phyloP scores from a whole-genome alignment of 2,888 invertebrate genomes.

The Thymelicus acteon region DNA sequence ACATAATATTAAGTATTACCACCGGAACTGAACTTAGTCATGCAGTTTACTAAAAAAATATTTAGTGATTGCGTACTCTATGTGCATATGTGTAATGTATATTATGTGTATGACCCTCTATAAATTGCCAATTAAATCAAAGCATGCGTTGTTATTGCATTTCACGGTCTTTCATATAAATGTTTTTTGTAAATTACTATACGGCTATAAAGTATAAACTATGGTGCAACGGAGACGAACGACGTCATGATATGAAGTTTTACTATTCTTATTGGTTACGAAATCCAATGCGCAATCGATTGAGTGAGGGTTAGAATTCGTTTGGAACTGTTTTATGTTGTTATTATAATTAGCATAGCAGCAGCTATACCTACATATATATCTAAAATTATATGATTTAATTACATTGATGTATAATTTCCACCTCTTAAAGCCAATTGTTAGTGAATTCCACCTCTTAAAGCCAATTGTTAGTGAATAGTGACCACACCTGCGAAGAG shows the following conservation, averaged over 20 bases:
- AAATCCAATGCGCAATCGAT: background rate
- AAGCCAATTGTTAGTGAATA: no score
- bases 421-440: no score
- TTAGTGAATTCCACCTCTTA: no score
- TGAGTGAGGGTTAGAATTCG: background rate
- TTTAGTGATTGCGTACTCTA: conserved; percentile 15
- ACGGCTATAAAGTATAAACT: conserved; percentile 23
- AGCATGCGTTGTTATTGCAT: conserved; percentile 18
- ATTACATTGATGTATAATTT: no score
- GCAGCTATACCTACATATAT: no score
- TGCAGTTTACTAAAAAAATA: conserved; percentile 22
- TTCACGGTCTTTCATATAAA: conserved; percentile 28
- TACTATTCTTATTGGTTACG: background rate
- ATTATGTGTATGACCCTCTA: conserved; percentile 20
- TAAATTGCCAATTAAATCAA: conserved; percentile 27
- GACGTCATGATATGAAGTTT: conserved; percentile 1
- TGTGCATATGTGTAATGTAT: no score
- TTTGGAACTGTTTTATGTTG: background rate
- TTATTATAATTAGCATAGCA: no score
- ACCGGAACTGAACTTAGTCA: conserved; percentile 19
- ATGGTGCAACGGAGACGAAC: conserved; percentile 20
- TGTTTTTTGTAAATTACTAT: conserved; percentile 15
- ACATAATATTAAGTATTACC: no score
- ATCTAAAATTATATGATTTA: no score
- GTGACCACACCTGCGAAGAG: no score